A percentile compares a stretch with the other conserved stretches of the same genome.
Evolutionary conservation across 1,140 invertebrate species (phyloP).

Genomic region (Dendrolimus punctatus): DNA sequence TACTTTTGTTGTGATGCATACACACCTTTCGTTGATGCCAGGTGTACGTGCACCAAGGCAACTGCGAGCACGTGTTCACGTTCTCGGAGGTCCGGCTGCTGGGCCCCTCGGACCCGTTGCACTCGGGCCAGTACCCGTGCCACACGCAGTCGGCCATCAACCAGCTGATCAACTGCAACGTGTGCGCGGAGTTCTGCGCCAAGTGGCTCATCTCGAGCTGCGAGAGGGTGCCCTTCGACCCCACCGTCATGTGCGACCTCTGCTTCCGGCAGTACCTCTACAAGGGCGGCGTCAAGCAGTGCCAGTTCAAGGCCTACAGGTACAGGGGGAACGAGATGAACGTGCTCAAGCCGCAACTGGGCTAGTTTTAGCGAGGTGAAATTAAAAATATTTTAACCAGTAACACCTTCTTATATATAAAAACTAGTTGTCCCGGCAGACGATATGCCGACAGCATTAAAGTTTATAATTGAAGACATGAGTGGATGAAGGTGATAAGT

Average conservation of each 20-base stretch:
- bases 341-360: slow-evolving; percentile 27
- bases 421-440: too few relatives aligned
- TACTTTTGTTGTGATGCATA: too few relatives aligned
- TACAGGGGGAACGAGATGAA: slow-evolving; percentile 46
- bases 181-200: slow-evolving; percentile 59
- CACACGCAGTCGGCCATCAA: slow-evolving; percentile 57
- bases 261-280: slow-evolving; percentile 80
- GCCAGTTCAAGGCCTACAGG: slow-evolving; percentile 69
- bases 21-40: too few relatives aligned
- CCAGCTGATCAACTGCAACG: slow-evolving; percentile 53
- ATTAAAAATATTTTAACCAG: too few relatives aligned
- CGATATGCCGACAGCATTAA: too few relatives aligned
- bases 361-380: not conserved
- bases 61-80: slow-evolving; percentile 89
- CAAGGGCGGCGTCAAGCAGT: slow-evolving; percentile 73
- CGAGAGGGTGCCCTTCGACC: slow-evolving; percentile 76
- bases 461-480: too few relatives aligned
- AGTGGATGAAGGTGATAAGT: too few relatives aligned
- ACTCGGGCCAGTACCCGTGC: slow-evolving; percentile 68
- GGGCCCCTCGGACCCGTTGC: slow-evolving; percentile 61
- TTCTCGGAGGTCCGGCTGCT: slow-evolving; percentile 81
- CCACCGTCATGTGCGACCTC: slow-evolving; percentile 76
- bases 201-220: slow-evolving; percentile 76
- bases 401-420: too few relatives aligned
- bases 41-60: slow-evolving; percentile 90